These are phyloP conservation scores for Stegostoma tigrinum DNA, from an alignment of 2,113 vertebrate species.

Conservation along the genomic window DNA sequence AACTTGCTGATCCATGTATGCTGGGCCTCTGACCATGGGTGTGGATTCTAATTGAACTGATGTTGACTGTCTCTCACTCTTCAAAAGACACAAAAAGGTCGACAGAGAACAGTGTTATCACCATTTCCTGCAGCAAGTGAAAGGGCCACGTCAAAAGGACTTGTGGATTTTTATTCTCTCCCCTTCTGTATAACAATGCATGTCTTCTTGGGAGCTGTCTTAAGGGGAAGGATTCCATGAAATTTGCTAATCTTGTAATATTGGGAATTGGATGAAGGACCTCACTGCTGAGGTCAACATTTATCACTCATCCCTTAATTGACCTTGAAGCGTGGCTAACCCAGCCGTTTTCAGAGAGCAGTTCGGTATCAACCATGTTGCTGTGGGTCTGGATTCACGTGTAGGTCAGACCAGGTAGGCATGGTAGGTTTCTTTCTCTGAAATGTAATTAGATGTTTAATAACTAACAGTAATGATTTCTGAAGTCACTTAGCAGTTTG, in stretches of 20 bases:
- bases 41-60: no score
- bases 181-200: not conserved
- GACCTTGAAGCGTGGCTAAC: no score
- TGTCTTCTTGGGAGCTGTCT: not conserved
- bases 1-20: not conserved
- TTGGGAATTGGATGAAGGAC: not conserved
- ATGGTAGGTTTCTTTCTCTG: no score
- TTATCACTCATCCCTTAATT: no score
- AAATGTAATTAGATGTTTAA: no score
- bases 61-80: not conserved
- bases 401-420: no score
- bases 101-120: not conserved
- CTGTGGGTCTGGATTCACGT: no score
- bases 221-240: not conserved
- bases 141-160: not conserved
- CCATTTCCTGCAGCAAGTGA: not conserved
- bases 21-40: not conserved
- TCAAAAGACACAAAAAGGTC: not conserved
- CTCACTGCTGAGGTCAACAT: no score
- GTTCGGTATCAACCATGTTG: no score
- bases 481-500: no score
- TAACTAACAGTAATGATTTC: no score
- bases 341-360: no score
- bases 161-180: not conserved
- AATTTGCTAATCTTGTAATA: not conserved